Conservation (phyloP, 2,113 vertebrate genomes). For the Polypterus senegalus region DNA sequence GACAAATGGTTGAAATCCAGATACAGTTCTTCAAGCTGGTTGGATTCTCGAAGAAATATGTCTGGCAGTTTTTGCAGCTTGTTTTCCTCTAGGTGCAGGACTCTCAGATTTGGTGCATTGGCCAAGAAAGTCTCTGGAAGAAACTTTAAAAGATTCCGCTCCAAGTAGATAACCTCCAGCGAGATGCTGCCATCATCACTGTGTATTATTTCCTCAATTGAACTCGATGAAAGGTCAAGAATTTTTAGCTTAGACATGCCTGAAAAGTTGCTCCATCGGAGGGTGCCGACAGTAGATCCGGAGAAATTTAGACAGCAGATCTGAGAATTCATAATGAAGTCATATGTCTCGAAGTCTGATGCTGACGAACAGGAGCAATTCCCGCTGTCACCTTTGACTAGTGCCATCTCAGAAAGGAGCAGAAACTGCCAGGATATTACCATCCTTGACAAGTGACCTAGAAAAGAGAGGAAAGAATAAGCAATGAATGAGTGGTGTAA, state of each 20-base stretch:
- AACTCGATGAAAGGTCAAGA: conserved; percentile 62
- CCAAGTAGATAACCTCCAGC: conserved; percentile 51
- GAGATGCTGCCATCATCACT: conserved; percentile 10
- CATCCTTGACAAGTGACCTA: conserved; percentile 10
- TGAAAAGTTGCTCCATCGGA: conserved; percentile 53
- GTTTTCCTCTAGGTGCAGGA: conserved; percentile 61
- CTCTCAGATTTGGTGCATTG: conserved; percentile 39
- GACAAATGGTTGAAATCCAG: conserved; percentile 53
- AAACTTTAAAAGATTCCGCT: conserved; percentile 47
- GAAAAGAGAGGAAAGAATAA: conserved; percentile 17
- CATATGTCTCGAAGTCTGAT: conserved; percentile 40
- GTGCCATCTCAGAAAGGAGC: conserved; percentile 10
- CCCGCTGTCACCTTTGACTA: conserved; percentile 7
- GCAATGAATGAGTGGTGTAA: conserved; percentile 21
- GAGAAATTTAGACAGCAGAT: conserved; percentile 70
- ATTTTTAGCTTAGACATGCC: conserved; percentile 35
- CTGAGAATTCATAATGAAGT: conserved; percentile 21
- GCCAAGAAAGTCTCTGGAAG: conserved; percentile 57
- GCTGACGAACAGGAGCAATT: conserved; percentile 52
- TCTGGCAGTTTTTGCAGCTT: conserved; percentile 49
- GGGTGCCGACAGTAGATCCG: conserved; percentile 43
- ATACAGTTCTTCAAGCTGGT: conserved; percentile 43
- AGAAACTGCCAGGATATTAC: conserved; percentile 25
- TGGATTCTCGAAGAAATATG: conserved; percentile 50
- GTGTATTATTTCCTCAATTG: conserved; percentile 38